Conservation (phyloP, 64 coral and sea anemone genomes). For the Catalaphyllia jardinei region DNA sequence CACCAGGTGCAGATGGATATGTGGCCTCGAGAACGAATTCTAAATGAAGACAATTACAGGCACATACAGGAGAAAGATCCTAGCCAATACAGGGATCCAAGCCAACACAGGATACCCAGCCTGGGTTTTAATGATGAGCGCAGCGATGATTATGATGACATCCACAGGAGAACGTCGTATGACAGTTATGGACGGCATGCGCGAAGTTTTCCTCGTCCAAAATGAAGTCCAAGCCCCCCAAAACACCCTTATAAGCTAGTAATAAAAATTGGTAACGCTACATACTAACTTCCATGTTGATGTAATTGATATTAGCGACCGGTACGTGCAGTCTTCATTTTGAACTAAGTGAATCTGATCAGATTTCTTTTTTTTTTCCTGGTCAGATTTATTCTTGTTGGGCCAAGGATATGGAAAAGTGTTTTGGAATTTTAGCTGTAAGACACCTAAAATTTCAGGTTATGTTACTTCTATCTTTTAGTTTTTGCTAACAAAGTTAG, state of each 20-base stretch:
- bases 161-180: slow-evolving; percentile 1
- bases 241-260: neutral
- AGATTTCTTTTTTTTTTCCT: too few species aligned
- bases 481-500: too few species aligned
- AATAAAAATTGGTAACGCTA: neutral
- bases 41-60: neutral
- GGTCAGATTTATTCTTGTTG: too few species aligned
- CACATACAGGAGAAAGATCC: neutral
- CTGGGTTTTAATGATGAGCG: slow-evolving; percentile 3
- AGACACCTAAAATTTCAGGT: too few species aligned
- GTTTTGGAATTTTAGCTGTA: too few species aligned
- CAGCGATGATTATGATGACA: slow-evolving; percentile 20
- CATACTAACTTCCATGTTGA: neutral
- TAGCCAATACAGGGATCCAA: neutral
- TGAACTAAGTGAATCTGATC: too few species aligned
- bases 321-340: too few species aligned
- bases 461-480: too few species aligned
- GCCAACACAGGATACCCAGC: neutral
- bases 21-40: slow-evolving; percentile 57
- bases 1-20: slow-evolving; percentile 65
- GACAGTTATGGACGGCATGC: slow-evolving; percentile 10
- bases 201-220: slow-evolving; percentile 6
- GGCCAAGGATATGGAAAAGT: too few species aligned
- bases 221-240: neutral
- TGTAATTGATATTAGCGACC: too few species aligned